Evolutionary conservation across 1,140 invertebrate genomes (phyloP), one percentile per base, ranked within the genome.

Genomic region (Papilio xuthus): DNA sequence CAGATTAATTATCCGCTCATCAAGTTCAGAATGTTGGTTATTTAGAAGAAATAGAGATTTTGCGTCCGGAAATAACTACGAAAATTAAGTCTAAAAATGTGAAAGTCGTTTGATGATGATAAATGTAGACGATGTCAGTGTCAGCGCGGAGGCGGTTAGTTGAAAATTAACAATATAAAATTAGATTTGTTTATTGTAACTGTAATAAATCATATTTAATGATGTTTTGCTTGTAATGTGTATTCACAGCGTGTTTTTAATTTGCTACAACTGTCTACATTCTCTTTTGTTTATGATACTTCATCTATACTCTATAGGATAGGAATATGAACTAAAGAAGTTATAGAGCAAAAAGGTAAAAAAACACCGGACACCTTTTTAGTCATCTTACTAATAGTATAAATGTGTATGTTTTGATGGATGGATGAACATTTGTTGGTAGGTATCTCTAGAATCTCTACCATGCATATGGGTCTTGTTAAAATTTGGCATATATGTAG

Each of bases 161-260:
- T 67, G 60, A 67, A 67, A 67, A 67, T 53, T 53, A 53, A 53
- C 50, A 53, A 67, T 28, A 32, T 67, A 67, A 28, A 67, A 67
- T 67, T 67, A 67, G 60, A 67, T 67, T 67, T 67, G 60, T 67
- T 67, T 67, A 28, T 28, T 67, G 10, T 67, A 67, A 67, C 26
- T 67, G 23, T 60, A 67, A 67, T 67, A 28, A 67, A 67, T 32
- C 60, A 18, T 67, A 12, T 67, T 18, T 67, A 67, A 67, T 67
- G 60, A 28, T 67, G 23, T 28, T 67, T 67, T 67, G 26, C 18
- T 60, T 26, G 18, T 50, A 32, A 63, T 1, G 13, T 28, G 23
- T 63, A 63, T 60, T 12, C 10, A 63, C 60, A 28, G 26, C 60
- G 26, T 63, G 60, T 15, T 63, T n/a, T 67, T 67, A 67, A 28